Evolutionary conservation across 2,888 invertebrate species (phyloP).

Genomic region (Pyrrhia umbra): DNA sequence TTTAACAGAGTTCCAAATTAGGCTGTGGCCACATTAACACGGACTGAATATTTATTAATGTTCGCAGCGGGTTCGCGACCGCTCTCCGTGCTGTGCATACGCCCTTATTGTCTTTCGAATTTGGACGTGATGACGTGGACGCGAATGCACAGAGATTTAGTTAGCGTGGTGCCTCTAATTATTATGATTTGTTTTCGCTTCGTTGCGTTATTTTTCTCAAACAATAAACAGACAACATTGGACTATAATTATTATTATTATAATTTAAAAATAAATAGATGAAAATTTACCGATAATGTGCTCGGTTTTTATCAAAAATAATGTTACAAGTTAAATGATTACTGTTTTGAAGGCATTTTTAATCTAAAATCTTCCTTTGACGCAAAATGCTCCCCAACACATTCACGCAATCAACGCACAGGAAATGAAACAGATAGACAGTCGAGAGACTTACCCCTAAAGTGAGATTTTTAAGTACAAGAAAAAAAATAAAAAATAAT

Average conservation of each 20-base stretch:
- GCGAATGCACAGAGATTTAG: neutral
- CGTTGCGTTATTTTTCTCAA: too few species aligned
- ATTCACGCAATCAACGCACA: conserved; percentile 56
- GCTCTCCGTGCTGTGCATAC: neutral
- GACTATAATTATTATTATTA: too few species aligned
- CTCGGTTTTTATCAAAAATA: too few species aligned
- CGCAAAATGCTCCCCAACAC: conserved; percentile 26
- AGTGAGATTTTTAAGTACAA: too few species aligned
- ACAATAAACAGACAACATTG: too few species aligned
- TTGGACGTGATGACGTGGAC: neutral
- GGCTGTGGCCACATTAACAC: neutral
- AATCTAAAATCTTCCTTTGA: conserved; percentile 38
- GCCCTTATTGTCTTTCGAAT: neutral
- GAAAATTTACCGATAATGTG: too few species aligned
- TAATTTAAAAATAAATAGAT: too few species aligned
- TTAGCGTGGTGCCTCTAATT: neutral
- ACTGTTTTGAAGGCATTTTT: too few species aligned
- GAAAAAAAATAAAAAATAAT: too few species aligned
- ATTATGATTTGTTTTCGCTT: too few species aligned
- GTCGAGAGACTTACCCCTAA: conserved; percentile 46
- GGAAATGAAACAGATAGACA: conserved; percentile 66
- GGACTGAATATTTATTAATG: neutral
- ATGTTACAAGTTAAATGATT: too few species aligned
- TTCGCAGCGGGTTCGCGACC: too few species aligned
- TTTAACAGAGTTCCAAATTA: neutral